Evolutionary conservation across 2,797 vertebrate species (phyloP), one percentile per base, ranked within the genome.

Genomic region (Rhabdophis nuchalis): DNA sequence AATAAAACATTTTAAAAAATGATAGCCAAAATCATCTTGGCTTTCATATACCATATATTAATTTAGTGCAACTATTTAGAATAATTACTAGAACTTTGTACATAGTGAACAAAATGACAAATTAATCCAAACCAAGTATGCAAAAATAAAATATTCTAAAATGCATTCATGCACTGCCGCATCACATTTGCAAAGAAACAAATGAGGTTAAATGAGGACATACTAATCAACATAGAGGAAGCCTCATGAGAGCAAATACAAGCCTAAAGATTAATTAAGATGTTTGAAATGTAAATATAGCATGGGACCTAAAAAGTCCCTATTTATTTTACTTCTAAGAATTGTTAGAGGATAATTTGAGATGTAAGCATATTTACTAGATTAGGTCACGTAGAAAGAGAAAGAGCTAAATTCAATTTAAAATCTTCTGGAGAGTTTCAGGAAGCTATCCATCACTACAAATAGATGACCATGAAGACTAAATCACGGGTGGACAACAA

Each of bases 241-340:
- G 64, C 54, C 86, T 88, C 46, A 4, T 82, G 89, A 64, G 88
- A n/a, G 16, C 46, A 82, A 92, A 87, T 87, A 82, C 82, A 90
- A 90, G 64, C 46, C 89, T 90, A 53, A 82, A 92, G 89, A 90
- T 90, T 92, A 92, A 92, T 92, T 92, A 92, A 92, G 54, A 87
- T 90, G 56, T 87, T 89, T 87, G 32, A 88, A 92, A 92, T 90
- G 64, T 92, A 92, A 88, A 90, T 92, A 90, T 85, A 87, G 32
- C 52, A 85, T 88, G 89, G 54, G 92, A 87, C 89, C 64, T 57
- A 90, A 77, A 60, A 90, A 90, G 41, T 87, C 92, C 85, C 54
- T 60, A 54, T 50, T 90, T 92, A 54, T 92, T 92, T 90, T 90
- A 50, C 82, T 82, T 82, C 36, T 82, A 60, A 68, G 23, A 16